phyloP scores from a whole-genome alignment of 2,113 vertebrate species.

The Rynchops niger region DNA sequence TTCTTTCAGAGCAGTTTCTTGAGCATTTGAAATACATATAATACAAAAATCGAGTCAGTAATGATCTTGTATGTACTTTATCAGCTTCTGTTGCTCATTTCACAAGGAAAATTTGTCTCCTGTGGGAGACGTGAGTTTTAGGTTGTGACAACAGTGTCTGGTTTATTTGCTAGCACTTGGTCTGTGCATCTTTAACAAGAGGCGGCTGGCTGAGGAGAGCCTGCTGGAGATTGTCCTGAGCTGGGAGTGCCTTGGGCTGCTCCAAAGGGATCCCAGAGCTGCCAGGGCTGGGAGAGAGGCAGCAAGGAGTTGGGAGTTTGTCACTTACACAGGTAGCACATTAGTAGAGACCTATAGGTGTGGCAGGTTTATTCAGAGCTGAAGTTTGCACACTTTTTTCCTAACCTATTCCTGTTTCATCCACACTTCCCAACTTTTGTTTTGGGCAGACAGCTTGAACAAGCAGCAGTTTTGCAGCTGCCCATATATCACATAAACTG shows the following conservation, averaged over 20 bases:
- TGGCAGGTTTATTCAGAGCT: not conserved
- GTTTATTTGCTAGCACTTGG: not conserved
- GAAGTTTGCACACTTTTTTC: not conserved
- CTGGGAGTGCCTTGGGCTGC: not conserved
- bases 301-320: too few relatives aligned
- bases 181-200: not conserved
- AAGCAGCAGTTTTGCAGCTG: not conserved
- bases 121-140: not conserved
- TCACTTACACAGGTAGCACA: not conserved
- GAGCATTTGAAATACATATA: not conserved
- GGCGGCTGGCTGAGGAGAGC: not conserved
- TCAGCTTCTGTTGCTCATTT: not conserved
- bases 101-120: not conserved
- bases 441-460: not conserved
- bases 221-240: not conserved
- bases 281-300: not conserved
- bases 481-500: not conserved
- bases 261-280: not conserved
- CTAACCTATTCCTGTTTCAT: not conserved
- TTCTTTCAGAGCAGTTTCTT: not conserved
- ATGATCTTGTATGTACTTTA: not conserved
- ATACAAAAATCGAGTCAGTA: not conserved
- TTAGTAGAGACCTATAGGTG: not conserved
- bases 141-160: not conserved
- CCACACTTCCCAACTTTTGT: not conserved